Evolutionary conservation across 1,140 invertebrate genomes (phyloP).

Genomic region (Pseudomyrmex cubaensis): DNA sequence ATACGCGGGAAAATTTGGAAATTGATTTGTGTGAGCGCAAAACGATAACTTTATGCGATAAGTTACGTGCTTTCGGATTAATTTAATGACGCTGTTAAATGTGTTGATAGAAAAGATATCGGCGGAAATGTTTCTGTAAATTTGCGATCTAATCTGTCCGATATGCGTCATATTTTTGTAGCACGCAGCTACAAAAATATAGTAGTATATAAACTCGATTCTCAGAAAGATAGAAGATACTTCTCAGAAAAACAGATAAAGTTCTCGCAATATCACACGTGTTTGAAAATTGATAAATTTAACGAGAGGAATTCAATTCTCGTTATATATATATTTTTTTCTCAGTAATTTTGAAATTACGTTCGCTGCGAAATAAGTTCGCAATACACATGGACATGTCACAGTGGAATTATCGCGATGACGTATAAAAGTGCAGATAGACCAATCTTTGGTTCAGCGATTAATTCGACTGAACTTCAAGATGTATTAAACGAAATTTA

Average conservation of each 20-base stretch:
- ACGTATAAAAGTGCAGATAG: background rate
- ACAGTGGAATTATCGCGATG: constrained; percentile 2
- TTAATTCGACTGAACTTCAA: background rate
- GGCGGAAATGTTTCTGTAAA: background rate
- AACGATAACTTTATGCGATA: no score
- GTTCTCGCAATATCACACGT: background rate
- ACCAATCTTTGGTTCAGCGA: background rate
- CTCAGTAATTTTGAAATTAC: background rate
- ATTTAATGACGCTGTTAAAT: no score
- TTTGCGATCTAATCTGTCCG: background rate
- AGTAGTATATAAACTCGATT: no score
- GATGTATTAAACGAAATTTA: background rate
- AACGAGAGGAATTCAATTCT: background rate
- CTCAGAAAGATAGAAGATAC: no score
- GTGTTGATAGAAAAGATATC: no score
- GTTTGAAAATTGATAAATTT: background rate
- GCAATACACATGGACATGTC: background rate
- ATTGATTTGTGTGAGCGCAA: no score
- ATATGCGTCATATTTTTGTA: background rate
- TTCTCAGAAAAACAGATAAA: background rate
- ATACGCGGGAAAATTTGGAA: no score
- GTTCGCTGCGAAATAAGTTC: background rate
- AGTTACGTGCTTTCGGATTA: no score
- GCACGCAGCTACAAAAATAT: background rate
- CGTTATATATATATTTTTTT: no score